Conservation (phyloP, 2,888 invertebrate species). For the Congeria kusceri region DNA sequence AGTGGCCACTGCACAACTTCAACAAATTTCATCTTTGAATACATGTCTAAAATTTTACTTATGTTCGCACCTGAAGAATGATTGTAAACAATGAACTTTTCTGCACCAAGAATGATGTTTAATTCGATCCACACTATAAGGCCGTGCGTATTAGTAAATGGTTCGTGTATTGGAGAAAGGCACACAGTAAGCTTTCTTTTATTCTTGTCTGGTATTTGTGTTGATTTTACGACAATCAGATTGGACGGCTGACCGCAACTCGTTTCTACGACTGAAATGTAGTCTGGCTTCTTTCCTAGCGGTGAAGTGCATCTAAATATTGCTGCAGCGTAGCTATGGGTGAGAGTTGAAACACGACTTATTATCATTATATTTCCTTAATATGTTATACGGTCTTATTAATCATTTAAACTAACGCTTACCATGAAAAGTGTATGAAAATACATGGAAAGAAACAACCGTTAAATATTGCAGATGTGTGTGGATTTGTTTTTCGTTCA, state of each 20-base stretch:
- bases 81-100: slow-evolving; percentile 80
- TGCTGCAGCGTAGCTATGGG: neutral
- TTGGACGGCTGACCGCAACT: slow-evolving; percentile 46
- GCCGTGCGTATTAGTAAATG: slow-evolving; percentile 73
- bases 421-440: no score
- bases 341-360: neutral
- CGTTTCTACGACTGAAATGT: slow-evolving; percentile 57
- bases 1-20: slow-evolving; percentile 80
- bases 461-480: no score
- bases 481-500: no score
- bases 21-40: slow-evolving; percentile 66
- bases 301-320: neutral
- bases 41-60: slow-evolving; percentile 71
- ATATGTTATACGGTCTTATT: neutral
- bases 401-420: no score
- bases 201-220: neutral
- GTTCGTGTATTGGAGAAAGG: slow-evolving; percentile 73
- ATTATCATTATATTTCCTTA: neutral
- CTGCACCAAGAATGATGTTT: slow-evolving; percentile 81
- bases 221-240: slow-evolving; percentile 27
- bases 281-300: slow-evolving; percentile 21
- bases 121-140: slow-evolving; percentile 83
- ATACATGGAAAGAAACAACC: no score
- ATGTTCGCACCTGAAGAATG: slow-evolving; percentile 74
- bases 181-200: slow-evolving; percentile 72